Conservation (phyloP, 2,113 vertebrate genomes). For the Seriola aureovittata region DNA sequence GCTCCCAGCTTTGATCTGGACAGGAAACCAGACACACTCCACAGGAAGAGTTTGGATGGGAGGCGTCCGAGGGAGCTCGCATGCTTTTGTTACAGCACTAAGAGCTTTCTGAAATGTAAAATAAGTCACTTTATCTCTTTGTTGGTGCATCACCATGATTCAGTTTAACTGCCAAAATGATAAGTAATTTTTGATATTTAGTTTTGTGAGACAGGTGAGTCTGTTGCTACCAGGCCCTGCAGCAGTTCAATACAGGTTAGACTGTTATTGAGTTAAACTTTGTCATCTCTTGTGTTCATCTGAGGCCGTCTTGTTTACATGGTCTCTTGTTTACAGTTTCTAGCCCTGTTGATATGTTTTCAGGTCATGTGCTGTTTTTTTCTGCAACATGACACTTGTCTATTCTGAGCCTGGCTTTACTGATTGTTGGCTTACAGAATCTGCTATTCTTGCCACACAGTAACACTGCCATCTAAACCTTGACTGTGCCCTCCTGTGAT, state of each 20-base stretch:
- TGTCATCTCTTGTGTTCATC: slow-evolving; percentile 33
- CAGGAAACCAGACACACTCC: slow-evolving; percentile 58
- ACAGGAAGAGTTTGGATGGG: slow-evolving; percentile 53
- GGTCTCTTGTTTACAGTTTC: slow-evolving; percentile 42
- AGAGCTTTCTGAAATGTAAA: slow-evolving; percentile 20
- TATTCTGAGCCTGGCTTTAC: slow-evolving; percentile 79
- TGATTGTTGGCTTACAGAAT: slow-evolving; percentile 58
- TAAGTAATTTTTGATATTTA: neutral
- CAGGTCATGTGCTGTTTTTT: slow-evolving; percentile 68
- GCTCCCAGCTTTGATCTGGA: slow-evolving; percentile 58
- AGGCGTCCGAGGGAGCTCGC: slow-evolving; percentile 28
- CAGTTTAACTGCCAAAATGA: neutral
- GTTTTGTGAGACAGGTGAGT: neutral
- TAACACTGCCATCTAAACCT: slow-evolving; percentile 41
- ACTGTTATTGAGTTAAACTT: slow-evolving; percentile 39
- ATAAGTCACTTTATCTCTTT: neutral
- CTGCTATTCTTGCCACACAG: slow-evolving; percentile 51
- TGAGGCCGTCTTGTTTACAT: slow-evolving; percentile 10
- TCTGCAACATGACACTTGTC: slow-evolving; percentile 75
- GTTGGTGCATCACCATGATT: neutral
- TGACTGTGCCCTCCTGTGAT: slow-evolving; percentile 19
- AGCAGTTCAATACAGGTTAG: neutral
- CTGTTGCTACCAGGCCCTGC: neutral
- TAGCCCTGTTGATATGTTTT: slow-evolving; percentile 34
- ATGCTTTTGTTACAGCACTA: neutral